A percentile compares a stretch with the other conserved stretches of the same genome.
Conservation (phyloP, 2,888 invertebrate species). For the Schizaphis graminum region DNA sequence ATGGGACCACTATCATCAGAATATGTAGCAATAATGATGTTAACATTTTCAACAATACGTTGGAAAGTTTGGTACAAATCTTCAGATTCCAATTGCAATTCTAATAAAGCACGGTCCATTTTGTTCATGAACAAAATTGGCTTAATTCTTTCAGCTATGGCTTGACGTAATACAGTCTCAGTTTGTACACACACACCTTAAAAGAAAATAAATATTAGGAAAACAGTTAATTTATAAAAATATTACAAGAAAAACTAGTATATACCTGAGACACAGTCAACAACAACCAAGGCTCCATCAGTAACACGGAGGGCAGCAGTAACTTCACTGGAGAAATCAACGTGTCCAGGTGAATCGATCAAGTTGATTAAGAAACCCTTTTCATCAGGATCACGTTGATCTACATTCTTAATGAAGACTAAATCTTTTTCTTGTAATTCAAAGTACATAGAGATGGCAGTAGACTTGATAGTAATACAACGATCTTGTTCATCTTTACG, state of each 20-base stretch:
- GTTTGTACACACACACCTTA: slow-evolving; percentile 99
- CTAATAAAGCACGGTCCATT: slow-evolving; percentile 99
- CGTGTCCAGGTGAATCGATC: slow-evolving; percentile 99
- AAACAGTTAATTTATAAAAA: not conserved
- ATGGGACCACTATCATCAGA: slow-evolving; percentile 98
- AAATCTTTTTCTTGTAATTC: slow-evolving; percentile 95
- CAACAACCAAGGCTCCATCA: slow-evolving; percentile 99
- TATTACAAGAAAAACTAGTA: slow-evolving; percentile 66
- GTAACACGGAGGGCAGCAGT: slow-evolving; percentile 99
- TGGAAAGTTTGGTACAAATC: slow-evolving; percentile 99
- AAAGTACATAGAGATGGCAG: slow-evolving; percentile 99
- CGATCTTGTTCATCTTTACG: slow-evolving; percentile 99
- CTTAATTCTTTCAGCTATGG: slow-evolving; percentile 99
- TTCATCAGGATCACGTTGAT: slow-evolving; percentile 90
- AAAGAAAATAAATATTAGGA: slow-evolving; percentile 66
- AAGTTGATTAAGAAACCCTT: slow-evolving; percentile 99
- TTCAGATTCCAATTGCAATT: slow-evolving; percentile 95
- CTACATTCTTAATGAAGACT: slow-evolving; percentile 90
- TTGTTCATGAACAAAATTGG: slow-evolving; percentile 99
- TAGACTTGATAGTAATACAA: slow-evolving; percentile 99
- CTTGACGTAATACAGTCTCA: slow-evolving; percentile 99
- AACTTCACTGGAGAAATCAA: slow-evolving; percentile 99
- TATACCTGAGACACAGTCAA: slow-evolving; percentile 98
- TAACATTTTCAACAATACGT: slow-evolving; percentile 99
- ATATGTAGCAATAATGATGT: slow-evolving; percentile 99